Conservation (phyloP, 2,888 invertebrate genomes). For the Calliphora vomitoria region DNA sequence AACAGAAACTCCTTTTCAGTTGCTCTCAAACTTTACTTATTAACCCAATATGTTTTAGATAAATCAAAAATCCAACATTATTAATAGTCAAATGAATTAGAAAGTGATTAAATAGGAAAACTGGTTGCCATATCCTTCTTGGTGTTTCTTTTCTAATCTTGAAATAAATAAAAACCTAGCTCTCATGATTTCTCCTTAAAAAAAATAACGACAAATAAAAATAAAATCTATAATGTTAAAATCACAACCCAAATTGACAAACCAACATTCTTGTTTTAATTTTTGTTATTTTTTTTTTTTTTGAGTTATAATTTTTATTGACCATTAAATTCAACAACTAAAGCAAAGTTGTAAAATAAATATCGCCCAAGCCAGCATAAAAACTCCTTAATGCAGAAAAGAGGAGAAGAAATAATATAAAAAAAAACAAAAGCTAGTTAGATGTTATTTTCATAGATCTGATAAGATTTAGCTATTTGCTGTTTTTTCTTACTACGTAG, state of each 20-base stretch:
- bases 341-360: slow-evolving; percentile 10
- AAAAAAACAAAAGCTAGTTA: slow-evolving; percentile 2
- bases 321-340: slow-evolving; percentile 14
- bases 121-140: not conserved
- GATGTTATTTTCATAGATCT: slow-evolving; percentile 25
- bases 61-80: not conserved
- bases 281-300: not conserved
- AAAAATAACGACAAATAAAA: not conserved
- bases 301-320: slow-evolving; percentile 27
- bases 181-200: slow-evolving; percentile 9
- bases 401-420: not conserved
- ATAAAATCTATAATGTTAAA: not conserved
- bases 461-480: slow-evolving; percentile 47
- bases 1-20: no score
- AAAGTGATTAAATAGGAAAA: slow-evolving; percentile 12
- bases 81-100: not conserved
- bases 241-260: not conserved
- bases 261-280: not conserved
- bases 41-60: no score
- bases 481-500: not conserved
- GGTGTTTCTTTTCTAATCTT: not conserved
- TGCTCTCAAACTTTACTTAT: not conserved
- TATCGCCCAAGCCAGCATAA: slow-evolving; percentile 17
- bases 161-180: not conserved
- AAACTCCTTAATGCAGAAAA: not conserved